These are phyloP conservation scores for Brachionus paranguensis DNA, from an alignment of 1,140 invertebrate species.

Conservation along the genomic window DNA sequence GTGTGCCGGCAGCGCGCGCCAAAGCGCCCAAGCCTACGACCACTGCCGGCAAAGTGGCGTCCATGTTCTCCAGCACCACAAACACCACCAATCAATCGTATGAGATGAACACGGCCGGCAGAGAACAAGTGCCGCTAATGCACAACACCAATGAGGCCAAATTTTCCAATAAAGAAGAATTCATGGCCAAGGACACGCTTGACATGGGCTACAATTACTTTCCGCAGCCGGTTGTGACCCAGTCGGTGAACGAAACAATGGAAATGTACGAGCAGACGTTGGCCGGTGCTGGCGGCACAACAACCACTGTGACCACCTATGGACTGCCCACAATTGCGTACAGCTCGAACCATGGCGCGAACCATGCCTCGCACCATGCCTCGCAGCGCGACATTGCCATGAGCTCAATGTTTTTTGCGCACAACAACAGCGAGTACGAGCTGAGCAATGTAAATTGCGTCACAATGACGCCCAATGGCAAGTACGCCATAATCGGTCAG, in stretches of 20 bases:
- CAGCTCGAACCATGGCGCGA: background rate
- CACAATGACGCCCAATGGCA: slow-evolving; percentile 33
- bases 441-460: slow-evolving; percentile 28
- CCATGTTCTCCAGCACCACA: slow-evolving; percentile 16
- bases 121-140: slow-evolving; percentile 22
- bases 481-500: slow-evolving; percentile 39
- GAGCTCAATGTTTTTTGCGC: slow-evolving; percentile 24
- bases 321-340: background rate
- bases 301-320: background rate
- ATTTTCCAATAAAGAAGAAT: slow-evolving; percentile 33
- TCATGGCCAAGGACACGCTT: background rate
- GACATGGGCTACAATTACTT: slow-evolving; percentile 29
- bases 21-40: background rate
- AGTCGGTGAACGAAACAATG: slow-evolving; percentile 35
- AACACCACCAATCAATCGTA: slow-evolving; percentile 29
- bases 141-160: background rate
- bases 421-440: slow-evolving; percentile 31
- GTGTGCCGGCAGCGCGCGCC: background rate
- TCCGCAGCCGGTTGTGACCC: background rate
- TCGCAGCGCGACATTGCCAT: slow-evolving; percentile 26
- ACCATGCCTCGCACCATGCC: slow-evolving; percentile 10
- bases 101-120: background rate
- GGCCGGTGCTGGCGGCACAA: background rate
- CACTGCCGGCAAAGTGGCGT: background rate
- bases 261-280: slow-evolving; percentile 38